Base-by-base conservation (phyloP, 2,113 vertebrate genomes). In the Elephantulus edwardii region DNA sequence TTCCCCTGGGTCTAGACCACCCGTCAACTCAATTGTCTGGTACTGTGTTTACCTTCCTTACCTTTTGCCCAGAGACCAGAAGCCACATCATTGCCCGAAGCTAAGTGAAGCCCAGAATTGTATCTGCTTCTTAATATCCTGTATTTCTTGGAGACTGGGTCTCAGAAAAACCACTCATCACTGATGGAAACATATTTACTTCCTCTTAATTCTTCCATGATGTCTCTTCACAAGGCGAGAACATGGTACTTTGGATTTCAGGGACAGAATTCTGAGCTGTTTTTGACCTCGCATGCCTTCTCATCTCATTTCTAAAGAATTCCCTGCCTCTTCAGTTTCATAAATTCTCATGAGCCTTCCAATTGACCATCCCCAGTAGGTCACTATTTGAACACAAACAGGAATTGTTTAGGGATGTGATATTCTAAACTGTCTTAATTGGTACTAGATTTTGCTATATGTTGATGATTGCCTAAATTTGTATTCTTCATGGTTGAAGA, bases 281-380 rank as follows among this genome's bases (percentile, higher is more conserved):
- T 26, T 54, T 42, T 76, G 40, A 62, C 17, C 62, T 74, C 40
- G 76, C 58, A 12, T 20, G 30, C 42, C 44, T 75, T 80, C 76
- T 77, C 60, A 20, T n/a, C 72, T 87, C 79, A 77, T 82, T 89
- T 87, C 88, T 84, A 35, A 64, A 75, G 50, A 83, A 86, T 79
- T 88, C 52, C 42, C 66, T 72, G 16, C 40, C 60, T 35, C 8
- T n/a, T n/a, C 40, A 76, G 35, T 38, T 93, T 70, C 40, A 6
- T 60, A 60, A 52, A 66, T 8, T 42, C 91, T 54, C 74, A 84
- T 20, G 84, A 66, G 52, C 68, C 48, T 91, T 84, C 78, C 60
- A 68, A 54, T 77, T 88, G 86, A 89, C 92, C 83, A 70, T 72
- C 62, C 62, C 84, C 86, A 48, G 28, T 82, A 80, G 77, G 42